Conservation (phyloP, 2,113 vertebrate genomes). For the Xyrauchen texanus region DNA sequence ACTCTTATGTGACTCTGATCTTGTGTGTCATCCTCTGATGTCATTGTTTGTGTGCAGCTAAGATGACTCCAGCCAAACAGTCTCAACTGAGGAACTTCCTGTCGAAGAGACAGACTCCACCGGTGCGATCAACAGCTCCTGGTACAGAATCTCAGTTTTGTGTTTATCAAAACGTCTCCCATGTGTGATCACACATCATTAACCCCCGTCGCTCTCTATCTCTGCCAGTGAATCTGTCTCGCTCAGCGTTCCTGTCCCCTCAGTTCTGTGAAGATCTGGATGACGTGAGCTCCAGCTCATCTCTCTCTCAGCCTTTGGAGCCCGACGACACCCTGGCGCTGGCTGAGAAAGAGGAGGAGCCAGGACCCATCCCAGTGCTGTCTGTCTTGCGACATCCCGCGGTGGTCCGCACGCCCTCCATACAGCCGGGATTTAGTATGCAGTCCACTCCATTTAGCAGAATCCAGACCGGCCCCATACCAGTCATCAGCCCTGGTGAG, state of each 20-base stretch:
- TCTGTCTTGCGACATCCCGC: slow-evolving; percentile 78
- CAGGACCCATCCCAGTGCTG: slow-evolving; percentile 43
- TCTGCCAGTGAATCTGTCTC: slow-evolving; percentile 83
- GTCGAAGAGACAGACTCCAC: slow-evolving; percentile 91
- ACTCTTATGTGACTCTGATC: not conserved
- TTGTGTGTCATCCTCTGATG: not conserved
- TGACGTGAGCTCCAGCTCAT: slow-evolving; percentile 89
- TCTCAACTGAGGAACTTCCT: slow-evolving; percentile 92
- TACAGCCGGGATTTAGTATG: slow-evolving; percentile 81
- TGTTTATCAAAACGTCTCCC: not conserved
- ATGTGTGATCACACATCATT: not conserved
- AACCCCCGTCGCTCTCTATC: not conserved
- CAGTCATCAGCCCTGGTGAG: slow-evolving; percentile 69
- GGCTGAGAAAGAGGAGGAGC: slow-evolving; percentile 74
- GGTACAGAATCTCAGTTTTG: slow-evolving; percentile 71
- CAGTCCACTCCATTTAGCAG: slow-evolving; percentile 79
- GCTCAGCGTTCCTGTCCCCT: slow-evolving; percentile 92
- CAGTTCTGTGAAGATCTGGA: slow-evolving; percentile 92
- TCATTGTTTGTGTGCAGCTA: slow-evolving; percentile 68
- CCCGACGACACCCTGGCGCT: slow-evolving; percentile 72
- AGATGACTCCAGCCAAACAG: slow-evolving; percentile 86
- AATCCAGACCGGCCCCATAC: slow-evolving; percentile 55
- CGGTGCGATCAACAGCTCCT: slow-evolving; percentile 91
- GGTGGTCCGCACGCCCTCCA: slow-evolving; percentile 84
- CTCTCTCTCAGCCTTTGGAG: slow-evolving; percentile 83